Evolutionary conservation across 2,113 vertebrate species (phyloP), one percentile per base, ranked within the genome.

Genomic region (Tenebrosternarchus preto): DNA sequence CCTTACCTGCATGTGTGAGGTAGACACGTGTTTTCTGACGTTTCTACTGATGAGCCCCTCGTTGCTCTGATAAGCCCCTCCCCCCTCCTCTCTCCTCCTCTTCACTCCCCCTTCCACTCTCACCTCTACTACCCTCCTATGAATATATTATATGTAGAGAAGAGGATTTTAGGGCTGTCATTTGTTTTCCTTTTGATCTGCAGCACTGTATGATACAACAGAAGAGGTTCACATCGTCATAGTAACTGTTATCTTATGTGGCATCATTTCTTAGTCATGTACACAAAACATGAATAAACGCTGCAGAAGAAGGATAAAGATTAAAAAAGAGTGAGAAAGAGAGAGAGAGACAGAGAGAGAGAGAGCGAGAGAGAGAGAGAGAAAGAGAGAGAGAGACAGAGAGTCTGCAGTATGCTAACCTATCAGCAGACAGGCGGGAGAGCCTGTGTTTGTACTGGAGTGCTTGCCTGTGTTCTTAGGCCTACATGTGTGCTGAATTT

Each of bases 401-500:
- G 57, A 71, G 60, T 83, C 50, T 1, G 81, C 88, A 85, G 85
- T 81, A 70, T 56, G 83, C 86, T 76, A 80, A 73, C 85, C 71
- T 60, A 70, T 76, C 31, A 55, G 39, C 83, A 85, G 87, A 83
- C 86, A 85, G 39, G 78, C 88, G 88, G 87, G 87, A 91, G 87
- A 84, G 27, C 77, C 69, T 84, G 86, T 93, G 89, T 92, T 93
- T 89, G 88, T 86, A 84, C 91, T 92, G 91, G 87, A 92, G 71
- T 82, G 15, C 63, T 33, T 63, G 85, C 89, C 85, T 89, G 88
- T 88, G 92, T 92, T 91, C 92, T 93, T 93, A 82, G 90, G 90
- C 88, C 92, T n/a, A 92, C 89, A 91, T 93, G 90, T 92, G 89
- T 84, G 88, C 90, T 90, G 88, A 86, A 90, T 88, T 86, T 84